Evolutionary conservation across 2,888 invertebrate species (phyloP).

Genomic region (Hemithea aestivaria): DNA sequence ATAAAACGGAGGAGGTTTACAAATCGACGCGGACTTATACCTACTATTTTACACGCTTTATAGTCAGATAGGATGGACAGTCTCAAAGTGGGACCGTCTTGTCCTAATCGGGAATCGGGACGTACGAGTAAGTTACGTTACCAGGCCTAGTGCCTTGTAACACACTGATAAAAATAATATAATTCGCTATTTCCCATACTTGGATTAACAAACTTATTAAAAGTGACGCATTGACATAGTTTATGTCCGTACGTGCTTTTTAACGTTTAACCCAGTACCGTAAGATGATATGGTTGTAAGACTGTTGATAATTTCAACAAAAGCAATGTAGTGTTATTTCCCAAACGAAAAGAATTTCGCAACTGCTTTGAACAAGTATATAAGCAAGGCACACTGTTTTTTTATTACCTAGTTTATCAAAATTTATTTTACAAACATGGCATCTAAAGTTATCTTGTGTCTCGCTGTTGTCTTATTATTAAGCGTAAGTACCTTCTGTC

Average conservation of each 20-base stretch:
- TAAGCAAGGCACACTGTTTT: slow-evolving; percentile 7
- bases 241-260: slow-evolving; percentile 12
- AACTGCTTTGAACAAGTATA: slow-evolving; percentile 14
- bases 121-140: too few species aligned
- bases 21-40: too few species aligned
- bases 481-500: slow-evolving; percentile 16
- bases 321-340: slow-evolving; percentile 8
- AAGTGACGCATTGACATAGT: slow-evolving; percentile 2
- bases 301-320: slow-evolving; percentile 9
- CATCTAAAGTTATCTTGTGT: slow-evolving; percentile 22
- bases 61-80: too few species aligned
- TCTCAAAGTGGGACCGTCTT: too few species aligned
- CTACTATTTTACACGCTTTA: too few species aligned
- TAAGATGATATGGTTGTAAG: slow-evolving; percentile 6
- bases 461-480: slow-evolving; percentile 20
- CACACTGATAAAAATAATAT: not conserved
- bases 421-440: slow-evolving; percentile 13
- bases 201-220: not conserved
- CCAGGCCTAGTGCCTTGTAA: too few species aligned
- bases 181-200: not conserved
- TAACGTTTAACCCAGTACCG: not conserved
- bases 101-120: too few species aligned
- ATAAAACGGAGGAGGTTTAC: too few species aligned
- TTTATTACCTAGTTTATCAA: slow-evolving; percentile 4
- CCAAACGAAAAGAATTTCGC: slow-evolving; percentile 13